phyloP scores from a whole-genome alignment of 1,140 invertebrate genomes.

The Nixonia krombeini region DNA sequence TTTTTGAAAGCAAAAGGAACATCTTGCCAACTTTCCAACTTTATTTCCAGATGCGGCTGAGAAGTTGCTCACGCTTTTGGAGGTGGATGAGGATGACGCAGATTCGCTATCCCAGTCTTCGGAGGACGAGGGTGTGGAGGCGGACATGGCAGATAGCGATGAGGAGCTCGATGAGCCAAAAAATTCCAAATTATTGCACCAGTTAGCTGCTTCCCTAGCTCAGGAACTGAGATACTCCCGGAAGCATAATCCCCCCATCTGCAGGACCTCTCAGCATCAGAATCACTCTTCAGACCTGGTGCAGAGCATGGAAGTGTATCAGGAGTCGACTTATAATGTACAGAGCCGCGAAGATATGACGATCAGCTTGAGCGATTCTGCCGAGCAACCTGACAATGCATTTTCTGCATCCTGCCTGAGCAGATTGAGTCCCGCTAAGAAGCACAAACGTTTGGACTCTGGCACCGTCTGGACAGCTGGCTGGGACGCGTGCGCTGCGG shows the following conservation, averaged over 20 bases:
- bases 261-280: no score
- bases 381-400: not conserved
- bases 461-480: conserved; percentile 53
- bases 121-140: conserved; percentile 64
- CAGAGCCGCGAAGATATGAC: no score
- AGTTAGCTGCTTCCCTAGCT: conserved; percentile 57
- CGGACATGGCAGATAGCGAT: conserved; percentile 53
- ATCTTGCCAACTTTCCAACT: not conserved
- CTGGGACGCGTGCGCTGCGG: conserved; percentile 63
- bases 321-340: conserved; percentile 16
- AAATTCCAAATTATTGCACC: conserved; percentile 56
- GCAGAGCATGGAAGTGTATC: conserved; percentile 41
- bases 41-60: conserved; percentile 56
- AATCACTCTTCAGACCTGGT: not conserved
- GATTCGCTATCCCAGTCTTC: conserved; percentile 55
- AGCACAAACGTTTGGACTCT: conserved; percentile 24
- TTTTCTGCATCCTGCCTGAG: conserved; percentile 2
- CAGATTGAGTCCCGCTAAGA: conserved; percentile 22
- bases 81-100: conserved; percentile 51
- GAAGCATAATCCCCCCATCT: conserved; percentile 21
- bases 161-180: conserved; percentile 41
- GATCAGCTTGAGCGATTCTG: not conserved
- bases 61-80: conserved; percentile 59
- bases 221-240: conserved; percentile 56
- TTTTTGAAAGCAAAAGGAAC: no score